phyloP scores from a whole-genome alignment of 2,888 invertebrate genomes.

The Netelia inedita region DNA sequence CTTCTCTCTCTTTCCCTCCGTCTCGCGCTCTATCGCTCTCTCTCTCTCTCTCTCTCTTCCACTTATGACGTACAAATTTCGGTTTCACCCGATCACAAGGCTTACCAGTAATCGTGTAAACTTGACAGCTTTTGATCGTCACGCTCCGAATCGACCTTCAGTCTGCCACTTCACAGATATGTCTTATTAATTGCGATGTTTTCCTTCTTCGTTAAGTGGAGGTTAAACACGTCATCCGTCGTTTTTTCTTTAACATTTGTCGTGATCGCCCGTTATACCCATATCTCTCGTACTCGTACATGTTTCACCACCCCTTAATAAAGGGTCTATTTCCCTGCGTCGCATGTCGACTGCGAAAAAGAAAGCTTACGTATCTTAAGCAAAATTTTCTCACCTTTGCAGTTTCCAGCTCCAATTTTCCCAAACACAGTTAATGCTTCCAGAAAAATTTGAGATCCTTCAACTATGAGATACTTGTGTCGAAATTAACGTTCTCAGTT shows the following conservation, averaged over 20 bases:
- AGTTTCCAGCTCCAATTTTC: too few species aligned
- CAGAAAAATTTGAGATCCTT: too few species aligned
- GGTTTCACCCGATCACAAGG: background rate
- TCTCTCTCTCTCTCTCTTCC: background rate
- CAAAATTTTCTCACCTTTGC: too few species aligned
- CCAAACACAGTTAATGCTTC: too few species aligned
- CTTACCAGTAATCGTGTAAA: background rate
- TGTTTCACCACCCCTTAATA: too few species aligned
- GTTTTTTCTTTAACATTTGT: background rate
- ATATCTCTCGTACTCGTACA: too few species aligned
- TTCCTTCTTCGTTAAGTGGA: background rate
- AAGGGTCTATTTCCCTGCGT: too few species aligned
- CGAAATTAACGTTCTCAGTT: too few species aligned
- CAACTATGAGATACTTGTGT: too few species aligned
- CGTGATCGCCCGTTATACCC: constrained; percentile 18
- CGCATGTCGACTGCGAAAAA: too few species aligned
- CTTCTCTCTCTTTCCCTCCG: background rate
- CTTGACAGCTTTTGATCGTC: constrained; percentile 25
- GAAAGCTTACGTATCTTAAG: too few species aligned
- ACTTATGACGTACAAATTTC: background rate
- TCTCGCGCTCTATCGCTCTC: background rate
- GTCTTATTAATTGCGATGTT: background rate
- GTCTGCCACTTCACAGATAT: background rate
- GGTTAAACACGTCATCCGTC: background rate
- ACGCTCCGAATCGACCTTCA: background rate